Percentiles rank a stretch among this genome's conserved stretches.
These are phyloP conservation scores for Campodea augens DNA, from an alignment of 1,140 invertebrate genomes.

Conservation along the genomic window DNA sequence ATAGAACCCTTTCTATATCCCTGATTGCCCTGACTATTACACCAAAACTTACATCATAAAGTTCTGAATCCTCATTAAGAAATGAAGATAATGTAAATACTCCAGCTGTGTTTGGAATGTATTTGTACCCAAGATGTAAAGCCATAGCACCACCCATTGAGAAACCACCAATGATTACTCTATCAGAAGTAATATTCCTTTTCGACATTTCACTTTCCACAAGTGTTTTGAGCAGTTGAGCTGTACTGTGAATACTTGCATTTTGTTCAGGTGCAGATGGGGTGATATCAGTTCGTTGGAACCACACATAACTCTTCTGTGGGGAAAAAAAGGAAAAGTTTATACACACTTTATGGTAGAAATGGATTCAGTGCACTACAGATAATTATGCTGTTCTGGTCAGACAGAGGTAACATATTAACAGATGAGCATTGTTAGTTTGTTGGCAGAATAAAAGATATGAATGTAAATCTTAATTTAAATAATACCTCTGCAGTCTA, in stretches of 20 bases:
- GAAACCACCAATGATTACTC: constrained; percentile 42
- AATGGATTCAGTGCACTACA: no score
- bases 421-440: no score
- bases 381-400: no score
- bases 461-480: no score
- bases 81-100: constrained; percentile 50
- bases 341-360: no score
- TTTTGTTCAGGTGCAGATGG: constrained; percentile 35
- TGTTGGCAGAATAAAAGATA: no score
- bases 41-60: constrained; percentile 30
- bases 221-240: constrained; percentile 31
- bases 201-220: constrained; percentile 42
- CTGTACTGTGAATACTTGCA: constrained; percentile 35
- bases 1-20: no score
- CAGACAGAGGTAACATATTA: no score
- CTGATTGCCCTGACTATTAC: no score
- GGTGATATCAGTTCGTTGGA: constrained; percentile 37
- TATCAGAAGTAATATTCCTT: no score
- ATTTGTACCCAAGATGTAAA: constrained; percentile 40
- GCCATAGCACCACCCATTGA: constrained; percentile 55
- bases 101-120: constrained; percentile 37
- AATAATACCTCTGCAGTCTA: no score
- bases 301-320: constrained; percentile 42
- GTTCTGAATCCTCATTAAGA: constrained; percentile 39
- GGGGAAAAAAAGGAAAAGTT: constrained; percentile 15